Base-by-base conservation (phyloP, 2,888 invertebrate species). In the Pterostichus madidus region DNA sequence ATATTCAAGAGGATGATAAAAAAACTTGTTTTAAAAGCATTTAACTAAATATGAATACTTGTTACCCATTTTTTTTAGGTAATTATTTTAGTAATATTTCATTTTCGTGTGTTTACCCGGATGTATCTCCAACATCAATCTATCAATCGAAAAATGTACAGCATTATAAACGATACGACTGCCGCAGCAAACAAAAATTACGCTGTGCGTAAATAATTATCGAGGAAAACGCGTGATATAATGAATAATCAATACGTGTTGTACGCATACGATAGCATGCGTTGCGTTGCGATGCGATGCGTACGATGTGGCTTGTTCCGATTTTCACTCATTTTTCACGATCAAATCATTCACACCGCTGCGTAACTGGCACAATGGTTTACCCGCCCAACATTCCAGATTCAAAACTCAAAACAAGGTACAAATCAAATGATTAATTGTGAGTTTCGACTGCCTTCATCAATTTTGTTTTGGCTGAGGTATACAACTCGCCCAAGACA, bases 161-260 rank as follows among this genome's bases (percentile, higher is more conserved):
- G 5, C 11, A n/a, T 44, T 44, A 31, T n/a, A 31, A 61, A 31
- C 35, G 32, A 32, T 6, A 8, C 24, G 11, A 2, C 8, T 15
- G 15, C 5, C 7, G 24, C 59, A 11, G 31, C 31, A 59, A 59
- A 59, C 59, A 59, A 59, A 59, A 59, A 59, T 31, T 59, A 59
- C 59, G 24, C 31, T 39, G 32, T 68, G 68, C 39, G 35, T 68
- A 68, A 68, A 35, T 68, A 44, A 68, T 68, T 68, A 68, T 68
- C 44, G 8, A 39, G 44, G 44, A 15, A 44, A 39, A 39, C n/a
- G n/a, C n/a, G n/a, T n/a, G n/a, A n/a, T n/a, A 15, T 68, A 68
- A 68, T 68, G 5, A 68, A 68, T 39, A 39, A 44, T 39, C 35
- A 15, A 44, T 68, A 68, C 13, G 64, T 5, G 68, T 31, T n/a